A percentile compares a stretch with the other conserved stretches of the same genome.
phyloP scores from a whole-genome alignment of 2,113 vertebrate genomes.

The Stictonetta naevosa region DNA sequence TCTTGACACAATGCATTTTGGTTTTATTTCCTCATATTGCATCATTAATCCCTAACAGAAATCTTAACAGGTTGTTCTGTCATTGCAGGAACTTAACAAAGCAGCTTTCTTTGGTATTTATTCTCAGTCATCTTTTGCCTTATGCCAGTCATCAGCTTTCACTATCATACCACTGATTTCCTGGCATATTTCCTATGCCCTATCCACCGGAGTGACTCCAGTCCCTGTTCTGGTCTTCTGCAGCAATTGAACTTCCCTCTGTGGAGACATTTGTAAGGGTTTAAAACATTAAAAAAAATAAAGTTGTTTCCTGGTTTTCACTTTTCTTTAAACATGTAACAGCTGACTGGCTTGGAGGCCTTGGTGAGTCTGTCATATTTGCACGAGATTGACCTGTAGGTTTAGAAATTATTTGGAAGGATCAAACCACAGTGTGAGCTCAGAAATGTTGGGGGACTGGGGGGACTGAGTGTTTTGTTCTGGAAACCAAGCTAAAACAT shows the following conservation, averaged over 20 bases:
- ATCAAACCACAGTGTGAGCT: neutral
- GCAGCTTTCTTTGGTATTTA: neutral
- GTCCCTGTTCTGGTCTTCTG: neutral
- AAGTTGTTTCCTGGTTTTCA: neutral
- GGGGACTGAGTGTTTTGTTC: neutral
- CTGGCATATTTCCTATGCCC: neutral
- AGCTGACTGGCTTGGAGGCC: neutral
- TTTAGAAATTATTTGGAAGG: neutral
- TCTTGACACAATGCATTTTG: neutral
- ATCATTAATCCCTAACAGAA: neutral
- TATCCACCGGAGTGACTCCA: neutral
- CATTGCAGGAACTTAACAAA: neutral
- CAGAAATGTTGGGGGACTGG: neutral
- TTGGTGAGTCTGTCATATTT: neutral
- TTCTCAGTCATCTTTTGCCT: neutral
- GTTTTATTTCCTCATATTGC: neutral
- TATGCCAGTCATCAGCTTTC: neutral
- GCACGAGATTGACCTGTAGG: neutral
- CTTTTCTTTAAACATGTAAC: neutral
- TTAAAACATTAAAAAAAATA: neutral
- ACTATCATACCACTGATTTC: neutral
- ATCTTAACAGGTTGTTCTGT: neutral
- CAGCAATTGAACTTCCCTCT: neutral
- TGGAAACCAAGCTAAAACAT: neutral
- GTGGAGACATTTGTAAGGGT: neutral